A percentile compares a stretch with the other conserved stretches of the same genome.
Conservation (phyloP, 2,797 vertebrate species). For the Clarias laeviceps region DNA sequence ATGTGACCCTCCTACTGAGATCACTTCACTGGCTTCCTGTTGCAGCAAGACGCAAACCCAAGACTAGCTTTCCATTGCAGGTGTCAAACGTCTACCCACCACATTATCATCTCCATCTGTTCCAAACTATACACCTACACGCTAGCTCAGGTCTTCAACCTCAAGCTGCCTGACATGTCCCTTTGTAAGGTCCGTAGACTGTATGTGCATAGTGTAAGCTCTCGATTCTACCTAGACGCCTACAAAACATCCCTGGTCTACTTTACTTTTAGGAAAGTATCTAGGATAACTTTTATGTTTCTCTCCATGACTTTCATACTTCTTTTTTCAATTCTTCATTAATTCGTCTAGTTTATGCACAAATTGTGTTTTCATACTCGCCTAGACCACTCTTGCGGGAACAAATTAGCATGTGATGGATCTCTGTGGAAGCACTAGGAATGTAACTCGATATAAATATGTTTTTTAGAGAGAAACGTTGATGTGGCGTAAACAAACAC, state of each 20-base stretch:
- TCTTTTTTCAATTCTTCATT: not conserved
- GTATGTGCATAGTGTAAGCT: not conserved
- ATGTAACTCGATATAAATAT: not conserved
- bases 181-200: not conserved
- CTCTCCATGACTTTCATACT: not conserved
- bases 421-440: not conserved
- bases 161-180: not conserved
- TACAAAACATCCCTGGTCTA: not conserved
- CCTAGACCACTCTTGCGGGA: not conserved
- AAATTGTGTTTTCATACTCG: not conserved
- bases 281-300: not conserved
- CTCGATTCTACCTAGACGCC: not conserved
- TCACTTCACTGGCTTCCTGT: slow-evolving; percentile 1
- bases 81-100: not conserved
- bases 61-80: not conserved
- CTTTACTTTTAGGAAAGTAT: not conserved
- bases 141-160: not conserved
- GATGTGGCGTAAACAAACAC: not conserved
- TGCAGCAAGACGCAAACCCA: slow-evolving; percentile 1
- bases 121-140: not conserved
- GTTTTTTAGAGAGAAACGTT: not conserved
- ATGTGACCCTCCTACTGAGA: slow-evolving; percentile 3
- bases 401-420: not conserved
- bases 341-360: not conserved
- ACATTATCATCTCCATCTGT: not conserved